Base-by-base conservation (phyloP, 2,113 vertebrate genomes). In the Prolemur simus region DNA sequence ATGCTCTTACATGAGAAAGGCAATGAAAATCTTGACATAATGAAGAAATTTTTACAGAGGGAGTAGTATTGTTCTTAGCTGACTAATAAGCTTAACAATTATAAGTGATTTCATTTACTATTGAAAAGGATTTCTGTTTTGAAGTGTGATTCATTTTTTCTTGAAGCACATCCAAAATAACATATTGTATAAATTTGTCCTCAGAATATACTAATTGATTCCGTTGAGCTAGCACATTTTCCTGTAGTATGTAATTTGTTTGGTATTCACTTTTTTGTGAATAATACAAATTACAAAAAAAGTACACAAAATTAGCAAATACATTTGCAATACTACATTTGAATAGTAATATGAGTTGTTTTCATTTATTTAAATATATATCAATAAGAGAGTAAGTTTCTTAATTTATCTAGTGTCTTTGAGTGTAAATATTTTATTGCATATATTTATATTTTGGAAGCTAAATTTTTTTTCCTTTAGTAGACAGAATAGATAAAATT, bases 141-240 rank as follows among this genome's bases (percentile, higher is more conserved):
- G 96, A 93, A 34, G 42, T 80, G 32, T 96, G 96, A 74, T 96
- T 89, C n/a, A 94, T 89, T 97, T 98, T 98, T 97, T 97, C 89
- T 98, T 98, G 92, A 95, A 95, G 93, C 74, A 97, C 29, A 97
- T 95, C 66, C 76, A 87, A 82, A 96, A 93, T 95, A 96, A 66
- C 77, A 94, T 92, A 96, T 27, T 97, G 85, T 96, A 86, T 93
- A 96, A 94, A 73, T 97, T 97, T 77, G 52, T 96, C 37, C 17
- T 49, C 87, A 69, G 42, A 95, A 76, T 96, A 68, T 94, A 95
- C 64, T 95, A 73, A 87, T 96, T 96, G 94, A 49, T 95, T 98
- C 73, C 74, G 69, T 93, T 86, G 9, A 97, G 47, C 71, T 91
- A 95, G 68, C 84, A 78, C 89, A 94, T 96, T 96, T 98, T 95